Evolutionary conservation across 2,113 vertebrate species (phyloP).

Genomic region (Bombycilla garrulus): DNA sequence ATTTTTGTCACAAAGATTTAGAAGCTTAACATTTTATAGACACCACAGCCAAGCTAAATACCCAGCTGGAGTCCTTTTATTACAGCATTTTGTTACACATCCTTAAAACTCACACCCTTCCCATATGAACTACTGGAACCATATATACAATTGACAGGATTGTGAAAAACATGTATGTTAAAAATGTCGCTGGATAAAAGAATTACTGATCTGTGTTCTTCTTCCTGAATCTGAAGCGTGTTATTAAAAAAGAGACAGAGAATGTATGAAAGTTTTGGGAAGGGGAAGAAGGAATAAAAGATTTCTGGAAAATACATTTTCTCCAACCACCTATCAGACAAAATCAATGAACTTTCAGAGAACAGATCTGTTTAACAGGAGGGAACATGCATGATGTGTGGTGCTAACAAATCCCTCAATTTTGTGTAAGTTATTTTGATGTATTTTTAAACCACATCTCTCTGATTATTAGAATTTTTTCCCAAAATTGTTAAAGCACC

Average conservation of each 20-base stretch:
- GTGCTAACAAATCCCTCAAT: background rate
- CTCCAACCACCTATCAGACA: background rate
- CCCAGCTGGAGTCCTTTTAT: background rate
- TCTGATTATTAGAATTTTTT: background rate
- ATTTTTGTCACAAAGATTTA: background rate
- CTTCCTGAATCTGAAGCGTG: background rate
- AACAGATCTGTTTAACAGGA: background rate
- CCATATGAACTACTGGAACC: background rate
- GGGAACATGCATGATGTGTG: background rate
- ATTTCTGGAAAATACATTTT: background rate
- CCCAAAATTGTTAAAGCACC: background rate
- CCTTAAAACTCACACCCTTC: background rate
- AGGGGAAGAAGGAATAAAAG: background rate
- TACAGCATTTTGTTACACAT: background rate
- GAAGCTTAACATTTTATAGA: background rate
- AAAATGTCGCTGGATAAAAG: background rate
- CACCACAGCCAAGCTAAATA: background rate
- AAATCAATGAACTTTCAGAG: background rate
- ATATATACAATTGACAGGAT: background rate
- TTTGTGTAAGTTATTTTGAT: background rate
- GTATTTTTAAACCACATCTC: background rate
- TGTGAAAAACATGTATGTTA: background rate
- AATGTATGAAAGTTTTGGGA: background rate
- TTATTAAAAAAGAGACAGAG: background rate
- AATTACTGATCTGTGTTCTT: background rate